Percentiles rank a stretch among this genome's conserved stretches.
phyloP scores from a whole-genome alignment of 1,140 invertebrate species.

The Diploscapter pachys region DNA sequence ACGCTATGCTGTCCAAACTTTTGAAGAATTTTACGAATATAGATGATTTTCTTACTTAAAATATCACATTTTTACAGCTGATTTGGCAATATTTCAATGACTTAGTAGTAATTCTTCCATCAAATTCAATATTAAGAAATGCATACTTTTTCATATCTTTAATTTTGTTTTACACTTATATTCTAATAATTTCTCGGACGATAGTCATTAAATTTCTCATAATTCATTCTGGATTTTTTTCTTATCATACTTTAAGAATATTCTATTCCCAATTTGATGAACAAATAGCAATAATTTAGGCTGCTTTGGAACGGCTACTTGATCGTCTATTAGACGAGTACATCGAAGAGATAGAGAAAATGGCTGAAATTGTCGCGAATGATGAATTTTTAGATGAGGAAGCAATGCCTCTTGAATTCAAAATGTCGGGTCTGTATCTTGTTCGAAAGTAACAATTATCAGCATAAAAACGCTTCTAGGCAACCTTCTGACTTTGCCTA shows the following conservation, averaged over 20 bases:
- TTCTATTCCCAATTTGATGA: background rate
- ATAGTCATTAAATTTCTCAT: too few relatives aligned
- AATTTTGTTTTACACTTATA: background rate
- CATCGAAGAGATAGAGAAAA: slow-evolving; percentile 56
- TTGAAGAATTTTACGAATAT: too few relatives aligned
- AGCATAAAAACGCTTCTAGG: too few relatives aligned
- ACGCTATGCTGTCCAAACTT: too few relatives aligned
- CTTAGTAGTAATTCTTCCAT: too few relatives aligned
- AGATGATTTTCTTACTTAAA: too few relatives aligned
- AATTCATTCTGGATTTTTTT: too few relatives aligned
- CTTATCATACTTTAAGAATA: background rate
- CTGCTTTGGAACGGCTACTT: slow-evolving; percentile 44
- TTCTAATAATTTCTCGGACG: background rate
- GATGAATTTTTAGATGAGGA: slow-evolving; percentile 48
- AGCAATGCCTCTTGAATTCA: slow-evolving; percentile 50
- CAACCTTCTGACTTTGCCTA: too few relatives aligned
- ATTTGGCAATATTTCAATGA: too few relatives aligned
- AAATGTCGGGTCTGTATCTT: slow-evolving; percentile 41
- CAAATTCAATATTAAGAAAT: background rate
- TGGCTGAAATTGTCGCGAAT: slow-evolving; percentile 46
- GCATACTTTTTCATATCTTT: background rate
- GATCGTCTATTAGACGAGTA: slow-evolving; percentile 52
- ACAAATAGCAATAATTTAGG: slow-evolving; percentile 29
- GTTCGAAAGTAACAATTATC: too few relatives aligned
- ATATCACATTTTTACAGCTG: too few relatives aligned